Conservation (phyloP, 2,113 vertebrate species). For the human region GRCh38 chr15:43825501-43826000, state of each 20-base stretch:
- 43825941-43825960: not conserved
- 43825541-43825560: no score
- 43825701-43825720: no score
- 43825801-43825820: not conserved
- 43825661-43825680: no score
- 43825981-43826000: slow-evolving; percentile 5
- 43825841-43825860: not conserved
- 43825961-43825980: not conserved
- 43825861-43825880: not conserved
- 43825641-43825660: no score
- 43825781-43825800: not conserved
- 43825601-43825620: no score
- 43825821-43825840: not conserved
- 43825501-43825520: no score
- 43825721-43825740: not conserved
- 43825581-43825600: no score
- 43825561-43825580: no score
- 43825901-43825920: not conserved
- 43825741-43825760: not conserved
- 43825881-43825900: not conserved
- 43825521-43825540: no score
- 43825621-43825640: no score
- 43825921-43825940: not conserved
- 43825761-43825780: not conserved
- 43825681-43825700: no score